These are phyloP conservation scores for Drosophila arizonae DNA, from an alignment of 1,140 invertebrate species.

Conservation along the genomic window DNA sequence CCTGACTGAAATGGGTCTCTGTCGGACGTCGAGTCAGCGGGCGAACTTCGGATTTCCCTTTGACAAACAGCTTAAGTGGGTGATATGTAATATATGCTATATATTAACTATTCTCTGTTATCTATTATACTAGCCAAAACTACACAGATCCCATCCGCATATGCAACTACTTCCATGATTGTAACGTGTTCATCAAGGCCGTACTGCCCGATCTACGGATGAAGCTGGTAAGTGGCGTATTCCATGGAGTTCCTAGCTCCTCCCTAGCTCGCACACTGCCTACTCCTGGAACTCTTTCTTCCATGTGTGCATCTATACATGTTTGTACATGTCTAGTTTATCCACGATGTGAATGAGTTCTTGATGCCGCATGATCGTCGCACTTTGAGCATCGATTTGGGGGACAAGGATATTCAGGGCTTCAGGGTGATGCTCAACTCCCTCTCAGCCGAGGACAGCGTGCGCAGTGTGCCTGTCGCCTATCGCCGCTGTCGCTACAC, in stretches of 20 bases:
- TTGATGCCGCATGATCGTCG: conserved; percentile 56
- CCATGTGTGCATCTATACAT: too few relatives aligned
- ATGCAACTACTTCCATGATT: conserved; percentile 7
- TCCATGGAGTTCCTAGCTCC: too few relatives aligned
- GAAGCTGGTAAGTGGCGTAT: background rate
- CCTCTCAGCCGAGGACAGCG: conserved; percentile 60
- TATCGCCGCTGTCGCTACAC: conserved; percentile 75
- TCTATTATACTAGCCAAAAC: background rate
- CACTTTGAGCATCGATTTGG: conserved; percentile 36
- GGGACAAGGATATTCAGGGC: too few relatives aligned
- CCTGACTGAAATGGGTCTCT: conserved; percentile 69
- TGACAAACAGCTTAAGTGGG: too few relatives aligned
- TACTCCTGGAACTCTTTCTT: too few relatives aligned
- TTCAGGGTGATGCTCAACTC: conserved; percentile 43
- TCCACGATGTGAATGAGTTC: conserved; percentile 70
- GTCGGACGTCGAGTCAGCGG: conserved; percentile 60
- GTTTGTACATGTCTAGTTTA: conserved; percentile 30
- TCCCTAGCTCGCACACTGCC: too few relatives aligned
- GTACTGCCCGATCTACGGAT: background rate
- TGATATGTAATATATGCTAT: too few relatives aligned
- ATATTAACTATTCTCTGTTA: too few relatives aligned
- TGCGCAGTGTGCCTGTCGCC: conserved; percentile 62
- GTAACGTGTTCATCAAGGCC: background rate
- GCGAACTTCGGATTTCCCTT: conserved; percentile 23
- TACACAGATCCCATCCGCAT: conserved; percentile 1